phyloP scores from a whole-genome alignment of 2,888 invertebrate species.

The Troides helena region DNA sequence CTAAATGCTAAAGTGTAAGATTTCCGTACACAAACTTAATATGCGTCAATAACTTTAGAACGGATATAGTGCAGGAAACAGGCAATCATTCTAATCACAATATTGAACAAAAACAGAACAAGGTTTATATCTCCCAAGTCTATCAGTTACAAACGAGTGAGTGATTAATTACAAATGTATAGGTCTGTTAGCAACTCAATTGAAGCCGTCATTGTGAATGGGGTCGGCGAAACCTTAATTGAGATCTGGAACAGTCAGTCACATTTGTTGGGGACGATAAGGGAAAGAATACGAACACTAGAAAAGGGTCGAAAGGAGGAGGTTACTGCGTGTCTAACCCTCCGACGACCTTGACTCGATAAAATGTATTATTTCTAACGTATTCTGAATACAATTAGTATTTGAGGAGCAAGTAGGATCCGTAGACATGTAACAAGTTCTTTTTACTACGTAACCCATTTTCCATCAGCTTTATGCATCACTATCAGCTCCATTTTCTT shows the following conservation, averaged over 20 bases:
- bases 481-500: not conserved
- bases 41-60: not conserved
- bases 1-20: too few relatives aligned
- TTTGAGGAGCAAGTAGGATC: constrained; percentile 59
- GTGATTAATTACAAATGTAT: constrained; percentile 7
- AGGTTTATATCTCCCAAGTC: not conserved
- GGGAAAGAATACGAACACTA: constrained; percentile 71
- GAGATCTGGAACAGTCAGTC: constrained; percentile 14
- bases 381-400: constrained; percentile 77
- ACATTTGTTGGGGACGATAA: constrained; percentile 8
- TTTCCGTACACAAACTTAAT: too few relatives aligned
- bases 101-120: not conserved
- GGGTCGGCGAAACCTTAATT: constrained; percentile 24
- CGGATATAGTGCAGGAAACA: not conserved
- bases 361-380: constrained; percentile 75
- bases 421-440: constrained; percentile 60
- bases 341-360: constrained; percentile 74
- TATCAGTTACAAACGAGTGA: constrained; percentile 2
- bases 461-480: not conserved
- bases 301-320: constrained; percentile 72
- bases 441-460: constrained; percentile 36
- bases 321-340: constrained; percentile 75
- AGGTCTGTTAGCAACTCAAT: constrained; percentile 4
- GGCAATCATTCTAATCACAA: not conserved
- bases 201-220: constrained; percentile 13